A percentile compares a stretch with the other conserved stretches of the same genome.
phyloP scores from a whole-genome alignment of 1,140 invertebrate genomes.

The Acromyrmex echinatior region DNA sequence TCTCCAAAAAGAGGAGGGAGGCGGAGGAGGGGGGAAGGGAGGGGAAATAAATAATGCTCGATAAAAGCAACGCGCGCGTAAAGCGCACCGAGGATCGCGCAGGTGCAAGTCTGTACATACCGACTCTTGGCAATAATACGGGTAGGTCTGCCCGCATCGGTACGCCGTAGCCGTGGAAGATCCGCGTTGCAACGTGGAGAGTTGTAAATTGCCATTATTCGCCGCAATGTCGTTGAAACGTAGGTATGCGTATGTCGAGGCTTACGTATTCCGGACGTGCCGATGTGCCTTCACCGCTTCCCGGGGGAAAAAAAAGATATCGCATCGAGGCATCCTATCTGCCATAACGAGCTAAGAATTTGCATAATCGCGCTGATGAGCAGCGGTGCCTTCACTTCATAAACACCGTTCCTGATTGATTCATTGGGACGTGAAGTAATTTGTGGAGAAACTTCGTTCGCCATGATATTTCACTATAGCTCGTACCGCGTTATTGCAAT shows the following conservation, averaged over 20 bases:
- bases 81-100: constrained; percentile 61
- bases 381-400: constrained; percentile 32
- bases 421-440: constrained; percentile 48
- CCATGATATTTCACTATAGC: constrained; percentile 16
- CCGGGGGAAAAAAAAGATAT: constrained; percentile 3
- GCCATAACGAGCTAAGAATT: constrained; percentile 33
- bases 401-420: constrained; percentile 47
- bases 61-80: constrained; percentile 57
- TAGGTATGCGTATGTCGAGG: background rate
- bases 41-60: constrained; percentile 65
- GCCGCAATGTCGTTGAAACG: constrained; percentile 34
- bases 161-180: constrained; percentile 39
- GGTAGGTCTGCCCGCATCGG: constrained; percentile 70
- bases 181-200: constrained; percentile 50
- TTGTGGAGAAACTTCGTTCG: constrained; percentile 26
- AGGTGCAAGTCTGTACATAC: constrained; percentile 53
- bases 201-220: constrained; percentile 59
- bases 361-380: constrained; percentile 57
- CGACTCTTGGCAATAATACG: constrained; percentile 71
- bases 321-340: constrained; percentile 27
- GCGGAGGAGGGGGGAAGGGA: background rate
- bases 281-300: background rate
- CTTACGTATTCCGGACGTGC: background rate
- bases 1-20: constrained; percentile 46
- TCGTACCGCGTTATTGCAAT: background rate